These are phyloP conservation scores for Tenthredo mesomela DNA, from an alignment of 2,888 invertebrate genomes.

Conservation along the genomic window DNA sequence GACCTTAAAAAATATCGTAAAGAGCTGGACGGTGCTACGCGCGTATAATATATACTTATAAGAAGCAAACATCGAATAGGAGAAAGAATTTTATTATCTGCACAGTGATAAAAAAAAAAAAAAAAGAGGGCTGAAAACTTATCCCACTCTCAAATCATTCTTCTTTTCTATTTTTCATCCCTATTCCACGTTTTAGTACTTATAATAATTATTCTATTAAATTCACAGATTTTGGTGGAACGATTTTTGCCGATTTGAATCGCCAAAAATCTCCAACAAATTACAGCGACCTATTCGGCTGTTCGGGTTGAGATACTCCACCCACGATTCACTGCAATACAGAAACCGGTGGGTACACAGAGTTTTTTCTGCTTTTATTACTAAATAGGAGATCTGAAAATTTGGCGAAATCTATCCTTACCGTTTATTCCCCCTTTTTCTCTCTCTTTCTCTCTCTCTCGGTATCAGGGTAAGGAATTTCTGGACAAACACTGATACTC, in stretches of 20 bases:
- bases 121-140: constrained; percentile 8
- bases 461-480: background rate
- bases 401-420: background rate
- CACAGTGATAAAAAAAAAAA: background rate
- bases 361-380: background rate
- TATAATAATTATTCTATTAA: too few relatives aligned
- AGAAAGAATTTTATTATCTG: constrained; percentile 6
- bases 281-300: background rate
- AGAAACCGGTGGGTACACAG: background rate
- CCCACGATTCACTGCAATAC: constrained; percentile 45
- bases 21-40: background rate
- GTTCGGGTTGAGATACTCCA: constrained; percentile 4
- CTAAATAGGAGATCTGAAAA: background rate
- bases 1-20: constrained; percentile 31
- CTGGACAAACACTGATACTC: background rate
- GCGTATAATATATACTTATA: too few relatives aligned
- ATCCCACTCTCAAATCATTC: too few relatives aligned
- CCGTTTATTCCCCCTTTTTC: too few relatives aligned
- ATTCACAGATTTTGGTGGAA: constrained; percentile 26
- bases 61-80: background rate
- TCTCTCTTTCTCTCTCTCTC: too few relatives aligned
- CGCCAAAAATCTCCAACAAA: background rate
- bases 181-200: too few relatives aligned
- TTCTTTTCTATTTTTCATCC: too few relatives aligned
- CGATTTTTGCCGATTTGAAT: constrained; percentile 14